These are phyloP conservation scores for Rhincodon typus DNA, from an alignment of 2,797 vertebrate genomes.

Conservation along the genomic window DNA sequence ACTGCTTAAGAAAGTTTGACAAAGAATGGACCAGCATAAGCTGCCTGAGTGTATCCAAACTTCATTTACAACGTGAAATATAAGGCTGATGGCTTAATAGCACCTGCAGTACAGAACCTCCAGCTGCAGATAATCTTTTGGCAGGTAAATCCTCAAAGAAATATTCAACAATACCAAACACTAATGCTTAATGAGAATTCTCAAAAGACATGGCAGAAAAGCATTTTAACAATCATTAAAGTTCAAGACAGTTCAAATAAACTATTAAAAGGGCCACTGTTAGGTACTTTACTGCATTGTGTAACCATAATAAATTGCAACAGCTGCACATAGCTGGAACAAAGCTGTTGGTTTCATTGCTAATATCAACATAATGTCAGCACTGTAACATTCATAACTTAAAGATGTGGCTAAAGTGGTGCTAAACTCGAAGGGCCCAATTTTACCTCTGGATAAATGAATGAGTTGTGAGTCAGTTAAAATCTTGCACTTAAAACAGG, in stretches of 20 bases:
- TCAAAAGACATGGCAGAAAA: neutral
- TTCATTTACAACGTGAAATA: too few species aligned
- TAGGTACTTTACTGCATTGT: neutral
- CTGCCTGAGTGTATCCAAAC: too few species aligned
- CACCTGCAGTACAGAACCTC: neutral
- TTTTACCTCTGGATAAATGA: neutral
- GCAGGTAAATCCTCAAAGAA: neutral
- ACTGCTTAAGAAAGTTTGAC: neutral
- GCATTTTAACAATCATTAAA: neutral
- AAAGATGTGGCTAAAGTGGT: neutral
- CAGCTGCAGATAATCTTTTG: neutral
- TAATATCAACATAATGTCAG: neutral
- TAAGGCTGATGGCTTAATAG: neutral
- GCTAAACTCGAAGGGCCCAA: neutral
- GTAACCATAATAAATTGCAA: neutral
- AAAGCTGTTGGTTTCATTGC: neutral
- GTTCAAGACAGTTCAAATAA: constrained; percentile 24
- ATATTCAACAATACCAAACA: neutral
- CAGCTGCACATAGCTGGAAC: neutral
- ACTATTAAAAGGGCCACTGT: neutral
- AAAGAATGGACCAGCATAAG: too few species aligned
- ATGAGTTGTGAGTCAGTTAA: neutral
- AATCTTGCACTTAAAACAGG: neutral
- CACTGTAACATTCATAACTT: neutral
- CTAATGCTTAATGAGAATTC: neutral